Evolutionary conservation across 2,888 invertebrate genomes (phyloP).

Genomic region (Eristalinus aeneus): DNA sequence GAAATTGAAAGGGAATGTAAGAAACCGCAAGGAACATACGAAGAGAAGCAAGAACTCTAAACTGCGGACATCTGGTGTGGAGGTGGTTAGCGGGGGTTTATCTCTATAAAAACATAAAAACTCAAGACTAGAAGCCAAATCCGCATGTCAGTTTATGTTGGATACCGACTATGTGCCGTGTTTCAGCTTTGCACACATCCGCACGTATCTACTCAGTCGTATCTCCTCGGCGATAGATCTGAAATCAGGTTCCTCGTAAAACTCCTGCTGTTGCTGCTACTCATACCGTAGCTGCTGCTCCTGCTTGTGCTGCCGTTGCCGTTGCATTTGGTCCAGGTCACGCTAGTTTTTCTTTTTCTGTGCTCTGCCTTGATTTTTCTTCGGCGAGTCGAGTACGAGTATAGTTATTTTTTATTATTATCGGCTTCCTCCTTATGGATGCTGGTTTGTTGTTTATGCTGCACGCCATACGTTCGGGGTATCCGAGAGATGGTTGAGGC

Average conservation of each 20-base stretch:
- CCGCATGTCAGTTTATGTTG: constrained; percentile 46
- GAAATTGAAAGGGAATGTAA: too few relatives aligned
- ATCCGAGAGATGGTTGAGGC: neutral
- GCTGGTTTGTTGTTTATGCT: constrained; percentile 31
- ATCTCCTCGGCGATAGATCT: constrained; percentile 39
- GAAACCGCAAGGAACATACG: too few relatives aligned
- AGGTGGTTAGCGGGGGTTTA: too few relatives aligned
- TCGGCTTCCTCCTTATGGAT: constrained; percentile 20
- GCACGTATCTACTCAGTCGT: constrained; percentile 9
- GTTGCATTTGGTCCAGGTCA: constrained; percentile 24
- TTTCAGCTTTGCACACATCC: constrained; percentile 23
- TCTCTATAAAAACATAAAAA: constrained; percentile 24
- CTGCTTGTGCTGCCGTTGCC: constrained; percentile 1
- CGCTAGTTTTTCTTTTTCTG: constrained; percentile 4
- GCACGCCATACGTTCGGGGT: neutral
- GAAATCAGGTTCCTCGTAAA: constrained; percentile 49
- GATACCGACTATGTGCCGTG: constrained; percentile 36
- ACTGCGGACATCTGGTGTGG: too few relatives aligned
- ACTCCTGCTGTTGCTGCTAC: constrained; percentile 22
- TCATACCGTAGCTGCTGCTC: neutral
- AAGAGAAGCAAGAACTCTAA: too few relatives aligned
- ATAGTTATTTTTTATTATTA: constrained; percentile 34
- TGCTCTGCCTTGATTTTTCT: neutral
- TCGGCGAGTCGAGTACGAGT: neutral
- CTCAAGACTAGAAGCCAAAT: constrained; percentile 52